Evolutionary conservation across 2,797 vertebrate species (phyloP).

Genomic region (Helostoma temminkii): DNA sequence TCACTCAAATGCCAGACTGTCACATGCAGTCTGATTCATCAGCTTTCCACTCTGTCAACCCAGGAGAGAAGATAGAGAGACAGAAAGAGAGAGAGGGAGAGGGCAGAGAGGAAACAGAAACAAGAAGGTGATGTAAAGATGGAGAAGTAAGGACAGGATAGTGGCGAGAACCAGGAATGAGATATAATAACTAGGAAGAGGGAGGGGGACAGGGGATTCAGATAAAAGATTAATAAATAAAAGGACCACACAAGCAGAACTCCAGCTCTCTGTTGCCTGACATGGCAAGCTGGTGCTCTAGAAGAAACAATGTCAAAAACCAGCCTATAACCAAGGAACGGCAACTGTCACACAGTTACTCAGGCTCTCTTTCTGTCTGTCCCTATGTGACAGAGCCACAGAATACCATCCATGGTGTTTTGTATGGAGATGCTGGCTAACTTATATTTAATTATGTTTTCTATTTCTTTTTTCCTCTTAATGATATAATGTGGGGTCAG

Average conservation of each 20-base stretch:
- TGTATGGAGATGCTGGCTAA: constrained; percentile 27
- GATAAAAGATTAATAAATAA: constrained; percentile 49
- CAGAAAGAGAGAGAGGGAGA: background rate
- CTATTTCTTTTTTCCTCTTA: constrained; percentile 39
- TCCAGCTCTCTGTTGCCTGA: constrained; percentile 46
- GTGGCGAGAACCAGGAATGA: background rate
- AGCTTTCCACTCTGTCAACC: constrained; percentile 67
- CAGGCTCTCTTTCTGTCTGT: constrained; percentile 11
- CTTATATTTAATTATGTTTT: constrained; percentile 61
- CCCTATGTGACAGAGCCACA: constrained; percentile 21
- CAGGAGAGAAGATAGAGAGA: constrained; percentile 39
- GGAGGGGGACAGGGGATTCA: background rate
- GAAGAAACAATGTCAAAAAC: constrained; percentile 27
- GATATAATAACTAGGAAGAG: constrained; percentile 16
- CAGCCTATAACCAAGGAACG: constrained; percentile 52
- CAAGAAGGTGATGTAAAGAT: constrained; percentile 18
- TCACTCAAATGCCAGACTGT: constrained; percentile 69
- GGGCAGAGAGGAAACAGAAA: background rate
- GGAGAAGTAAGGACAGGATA: constrained; percentile 8
- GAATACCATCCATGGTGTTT: constrained; percentile 14
- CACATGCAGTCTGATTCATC: constrained; percentile 72
- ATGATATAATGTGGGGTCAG: constrained; percentile 57
- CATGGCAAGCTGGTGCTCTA: constrained; percentile 46
- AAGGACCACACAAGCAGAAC: constrained; percentile 45
- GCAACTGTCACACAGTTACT: constrained; percentile 47